Evolutionary conservation across 2,113 vertebrate genomes (phyloP).

Genomic region (Odocoileus virginianus): DNA sequence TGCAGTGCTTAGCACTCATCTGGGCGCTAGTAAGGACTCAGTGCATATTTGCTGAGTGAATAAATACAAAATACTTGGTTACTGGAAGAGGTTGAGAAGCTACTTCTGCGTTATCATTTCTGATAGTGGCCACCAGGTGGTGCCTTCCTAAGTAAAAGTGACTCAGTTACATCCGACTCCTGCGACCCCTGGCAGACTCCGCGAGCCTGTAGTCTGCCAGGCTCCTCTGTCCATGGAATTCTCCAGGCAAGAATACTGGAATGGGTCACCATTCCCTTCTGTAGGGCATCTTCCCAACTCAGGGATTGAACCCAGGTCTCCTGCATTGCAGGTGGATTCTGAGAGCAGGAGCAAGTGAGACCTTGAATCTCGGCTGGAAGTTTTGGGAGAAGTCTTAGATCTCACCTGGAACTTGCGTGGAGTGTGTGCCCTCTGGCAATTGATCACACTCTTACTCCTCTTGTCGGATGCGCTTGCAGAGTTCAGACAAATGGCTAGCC

Average conservation of each 20-base stretch:
- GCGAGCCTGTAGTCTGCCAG: neutral
- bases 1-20: neutral
- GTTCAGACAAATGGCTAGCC: neutral
- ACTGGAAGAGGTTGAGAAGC: neutral
- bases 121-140: slow-evolving; percentile 44
- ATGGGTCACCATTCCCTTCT: neutral
- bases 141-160: neutral
- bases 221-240: neutral
- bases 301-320: neutral
- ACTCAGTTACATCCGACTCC: neutral
- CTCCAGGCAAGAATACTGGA: neutral
- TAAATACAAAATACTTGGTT: neutral
- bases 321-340: neutral
- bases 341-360: neutral
- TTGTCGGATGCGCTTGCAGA: neutral
- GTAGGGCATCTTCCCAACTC: neutral
- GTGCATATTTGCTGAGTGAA: neutral
- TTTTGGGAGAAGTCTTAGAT: neutral
- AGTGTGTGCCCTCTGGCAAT: rapidly evolving
- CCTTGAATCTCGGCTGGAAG: neutral
- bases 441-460: neutral
- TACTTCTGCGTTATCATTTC: neutral
- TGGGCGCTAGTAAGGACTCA: neutral
- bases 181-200: neutral
- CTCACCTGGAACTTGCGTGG: neutral